Base-by-base conservation (phyloP, 1,140 invertebrate genomes). In the Globodera ellingtonae region DNA sequence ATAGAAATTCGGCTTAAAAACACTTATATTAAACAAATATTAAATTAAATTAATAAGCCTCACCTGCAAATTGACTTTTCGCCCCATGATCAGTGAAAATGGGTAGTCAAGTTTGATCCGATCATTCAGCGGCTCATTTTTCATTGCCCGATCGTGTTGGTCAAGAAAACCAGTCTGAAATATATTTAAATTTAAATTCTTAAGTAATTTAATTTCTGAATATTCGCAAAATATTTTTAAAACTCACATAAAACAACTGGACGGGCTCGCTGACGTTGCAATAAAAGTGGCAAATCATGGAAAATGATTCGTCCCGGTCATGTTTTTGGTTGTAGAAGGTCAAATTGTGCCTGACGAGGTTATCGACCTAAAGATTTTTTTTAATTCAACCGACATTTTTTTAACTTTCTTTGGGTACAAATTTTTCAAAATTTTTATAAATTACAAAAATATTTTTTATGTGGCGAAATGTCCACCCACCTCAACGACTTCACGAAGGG, bases 231-330 rank as follows among this genome's bases (percentile, higher is more conserved):
- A 21, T 67, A 44, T 15, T 52, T 67, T 48, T 44, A 62, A 35
- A 67, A 71, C 79, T 59, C 18, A 83, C 83, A 76, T 86, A 50
- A 71, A 84, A 84, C 44, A 47, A 66, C 65, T 84, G 56, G 69
- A 88, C 72, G 4, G 87, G 88, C 69, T 88, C 87, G 74, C 89
- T 88, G 24, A 88, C 81, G 50, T 75, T 80, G 72, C 87, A 88
- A 74, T 89, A 88, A 62, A 69, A 75, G 7, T 76, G 50, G 71
- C 87, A 88, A 67, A 88, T 85, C 66, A 85, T 78, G 44, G 84
- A 76, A 78, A 88, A 88, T n/a, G 82, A 75, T 78, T 89, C 82
- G n/a, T 78, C 48, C 67, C 82, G 79, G 24, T 82, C 77, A 10
- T 73, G 83, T 50, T 67, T 69, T 46, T 74, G 79, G 75, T 89